Conservation (phyloP, 1,140 invertebrate genomes). For the Mycetomoellerius zeteki region DNA sequence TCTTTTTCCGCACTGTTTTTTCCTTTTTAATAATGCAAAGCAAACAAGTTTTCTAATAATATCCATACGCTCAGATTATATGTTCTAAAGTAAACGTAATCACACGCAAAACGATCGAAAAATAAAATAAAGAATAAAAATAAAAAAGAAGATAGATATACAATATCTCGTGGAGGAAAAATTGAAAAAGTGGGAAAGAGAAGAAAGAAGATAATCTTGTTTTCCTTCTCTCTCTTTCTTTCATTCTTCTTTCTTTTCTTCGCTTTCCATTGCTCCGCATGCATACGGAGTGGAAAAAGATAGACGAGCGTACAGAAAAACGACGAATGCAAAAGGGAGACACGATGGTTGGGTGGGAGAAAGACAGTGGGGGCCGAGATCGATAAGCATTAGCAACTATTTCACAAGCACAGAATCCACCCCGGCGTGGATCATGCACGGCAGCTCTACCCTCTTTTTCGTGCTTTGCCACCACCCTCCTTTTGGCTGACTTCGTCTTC, state of each 20-base stretch:
- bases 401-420: slow-evolving; percentile 54
- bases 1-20: background rate
- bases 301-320: slow-evolving; percentile 35
- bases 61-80: background rate
- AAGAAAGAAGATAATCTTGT: background rate
- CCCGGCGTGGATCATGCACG: slow-evolving; percentile 40
- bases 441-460: slow-evolving; percentile 34
- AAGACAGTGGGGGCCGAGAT: slow-evolving; percentile 24
- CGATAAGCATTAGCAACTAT: slow-evolving; percentile 66
- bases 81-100: slow-evolving; percentile 21
- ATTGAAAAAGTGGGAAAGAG: background rate
- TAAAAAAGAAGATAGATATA: background rate
- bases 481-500: slow-evolving; percentile 24
- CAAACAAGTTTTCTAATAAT: slow-evolving; percentile 24
- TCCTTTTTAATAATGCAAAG: background rate
- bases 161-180: background rate
- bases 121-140: slow-evolving; percentile 23
- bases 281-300: slow-evolving; percentile 30
- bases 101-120: background rate
- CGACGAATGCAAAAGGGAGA: slow-evolving; percentile 17
- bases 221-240: background rate
- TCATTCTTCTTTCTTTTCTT: background rate
- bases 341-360: background rate
- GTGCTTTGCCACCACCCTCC: background rate
- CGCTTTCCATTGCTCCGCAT: slow-evolving; percentile 28